Percentiles rank a stretch among this genome's conserved stretches.
Conservation (phyloP, 2,113 vertebrate genomes). For the Colistium nudipinnis region DNA sequence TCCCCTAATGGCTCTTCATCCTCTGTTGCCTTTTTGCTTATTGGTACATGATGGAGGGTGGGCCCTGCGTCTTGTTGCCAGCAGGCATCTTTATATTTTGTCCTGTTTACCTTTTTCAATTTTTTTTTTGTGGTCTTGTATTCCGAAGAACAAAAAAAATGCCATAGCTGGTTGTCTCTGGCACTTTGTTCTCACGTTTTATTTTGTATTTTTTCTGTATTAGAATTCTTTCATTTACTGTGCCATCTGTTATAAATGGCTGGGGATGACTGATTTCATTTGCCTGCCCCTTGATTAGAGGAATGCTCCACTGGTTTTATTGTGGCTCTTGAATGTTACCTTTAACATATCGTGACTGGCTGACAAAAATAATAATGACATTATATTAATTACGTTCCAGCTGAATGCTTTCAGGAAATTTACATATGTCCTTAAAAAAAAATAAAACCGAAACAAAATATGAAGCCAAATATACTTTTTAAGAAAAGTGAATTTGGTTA, state of each 20-base stretch:
- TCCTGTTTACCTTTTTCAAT: slow-evolving; percentile 38
- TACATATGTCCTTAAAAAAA: too few relatives aligned
- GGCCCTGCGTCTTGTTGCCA: slow-evolving; percentile 64
- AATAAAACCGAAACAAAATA: too few relatives aligned
- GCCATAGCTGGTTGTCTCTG: slow-evolving; percentile 66
- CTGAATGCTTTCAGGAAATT: too few relatives aligned
- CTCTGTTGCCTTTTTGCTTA: slow-evolving; percentile 65
- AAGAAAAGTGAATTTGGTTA: neutral
- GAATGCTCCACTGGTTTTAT: slow-evolving; percentile 54
- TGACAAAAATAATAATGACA: neutral
- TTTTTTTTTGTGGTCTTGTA: slow-evolving; percentile 50
- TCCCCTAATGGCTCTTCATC: slow-evolving; percentile 53
- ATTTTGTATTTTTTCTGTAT: slow-evolving; percentile 15
- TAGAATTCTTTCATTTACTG: slow-evolving; percentile 31
- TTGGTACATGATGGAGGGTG: slow-evolving; percentile 61
- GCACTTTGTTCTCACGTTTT: slow-evolving; percentile 45
- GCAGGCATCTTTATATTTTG: slow-evolving; percentile 54
- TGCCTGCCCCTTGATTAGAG: slow-evolving; percentile 58
- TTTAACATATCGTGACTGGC: neutral
- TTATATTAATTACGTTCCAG: too few relatives aligned
- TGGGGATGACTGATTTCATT: slow-evolving; percentile 57
- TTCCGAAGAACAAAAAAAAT: slow-evolving; percentile 43
- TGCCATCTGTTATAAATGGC: slow-evolving; percentile 61
- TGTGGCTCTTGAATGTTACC: slow-evolving; percentile 25
- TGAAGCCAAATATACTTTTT: neutral